phyloP scores from a whole-genome alignment of 2,888 invertebrate species.

The Ariolimax columbianus region DNA sequence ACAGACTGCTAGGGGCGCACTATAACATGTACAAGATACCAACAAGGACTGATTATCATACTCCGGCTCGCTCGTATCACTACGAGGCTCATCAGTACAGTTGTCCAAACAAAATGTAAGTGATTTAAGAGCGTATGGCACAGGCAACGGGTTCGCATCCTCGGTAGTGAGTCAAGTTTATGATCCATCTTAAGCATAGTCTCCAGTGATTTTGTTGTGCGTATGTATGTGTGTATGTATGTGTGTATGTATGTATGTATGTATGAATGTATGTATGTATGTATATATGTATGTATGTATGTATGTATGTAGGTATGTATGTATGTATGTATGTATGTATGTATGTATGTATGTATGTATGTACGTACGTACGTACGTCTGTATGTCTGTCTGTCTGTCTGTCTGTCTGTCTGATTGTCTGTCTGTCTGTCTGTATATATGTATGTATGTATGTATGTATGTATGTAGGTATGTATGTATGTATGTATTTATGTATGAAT shows the following conservation, averaged over 20 bases:
- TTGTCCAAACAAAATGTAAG: conserved; percentile 31
- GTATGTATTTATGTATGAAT: too few species aligned
- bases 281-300: neutral
- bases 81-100: conserved; percentile 31
- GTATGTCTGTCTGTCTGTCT: too few species aligned
- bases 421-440: too few species aligned
- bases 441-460: too few species aligned
- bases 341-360: neutral
- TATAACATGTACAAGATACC: conserved; percentile 31
- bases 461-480: too few species aligned
- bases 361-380: neutral
- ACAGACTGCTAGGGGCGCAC: conserved; percentile 43
- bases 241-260: neutral
- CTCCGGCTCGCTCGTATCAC: conserved; percentile 23
- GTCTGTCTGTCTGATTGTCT: too few species aligned
- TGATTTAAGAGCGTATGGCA: neutral
- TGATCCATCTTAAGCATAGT: too few species aligned
- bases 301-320: neutral
- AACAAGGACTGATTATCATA: conserved; percentile 22
- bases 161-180: too few species aligned
- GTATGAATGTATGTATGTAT: neutral
- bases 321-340: neutral
- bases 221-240: neutral
- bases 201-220: too few species aligned
- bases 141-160: too few species aligned